Evolutionary conservation across 2,797 vertebrate species (phyloP), one percentile per base, ranked within the genome.

Genomic region (Sebastes vulpes): DNA sequence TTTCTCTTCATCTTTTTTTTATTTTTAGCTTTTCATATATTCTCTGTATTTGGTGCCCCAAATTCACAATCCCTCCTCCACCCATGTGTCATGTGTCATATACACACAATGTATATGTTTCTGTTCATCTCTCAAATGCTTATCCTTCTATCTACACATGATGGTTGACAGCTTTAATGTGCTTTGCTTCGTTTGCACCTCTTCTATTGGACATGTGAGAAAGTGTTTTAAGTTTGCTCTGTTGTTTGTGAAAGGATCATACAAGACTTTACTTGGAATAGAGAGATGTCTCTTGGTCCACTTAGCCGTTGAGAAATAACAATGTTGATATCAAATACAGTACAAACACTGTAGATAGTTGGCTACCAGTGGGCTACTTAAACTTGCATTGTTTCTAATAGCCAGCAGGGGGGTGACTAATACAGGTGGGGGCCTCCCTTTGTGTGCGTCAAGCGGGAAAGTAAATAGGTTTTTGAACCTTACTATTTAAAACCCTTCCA

Each of bases 91-190:
- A 42, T 48, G 42, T 48, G 10, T 65, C 65, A 72, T 29, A 65
- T 31, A 73, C 53, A 25, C 29, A 53, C 7, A 26, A 26, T 86
- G 31, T 77, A 50, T 83, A 69, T 79, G 48, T 75, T 38, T 75
- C 3, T 71, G 46, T 69, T 79, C 80, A 90, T 86, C 72, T 75
- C 80, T 90, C 59, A 52, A 65, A 72, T 91, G 92, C 91, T 92
- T 92, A 88, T 94, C 81, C 72, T 64, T 64, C 75, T 77, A 50
- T 60, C 58, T 56, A 5, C 50, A 74, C 29, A 65, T 54, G 48
- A 66, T 23, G 56, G 74, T 64, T 54, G 31, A 48, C 42, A 48
- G 42, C 42, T 64, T 69, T 28, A 14, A 20, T 77, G 29, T 79
- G 68, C 56, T 78, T 35, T 63, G 72, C 35, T 81, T 73, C 52